A percentile compares a stretch with the other conserved stretches of the same genome.
These are phyloP conservation scores for Monomorium pharaonis DNA, from an alignment of 1,140 invertebrate genomes.

Conservation along the genomic window DNA sequence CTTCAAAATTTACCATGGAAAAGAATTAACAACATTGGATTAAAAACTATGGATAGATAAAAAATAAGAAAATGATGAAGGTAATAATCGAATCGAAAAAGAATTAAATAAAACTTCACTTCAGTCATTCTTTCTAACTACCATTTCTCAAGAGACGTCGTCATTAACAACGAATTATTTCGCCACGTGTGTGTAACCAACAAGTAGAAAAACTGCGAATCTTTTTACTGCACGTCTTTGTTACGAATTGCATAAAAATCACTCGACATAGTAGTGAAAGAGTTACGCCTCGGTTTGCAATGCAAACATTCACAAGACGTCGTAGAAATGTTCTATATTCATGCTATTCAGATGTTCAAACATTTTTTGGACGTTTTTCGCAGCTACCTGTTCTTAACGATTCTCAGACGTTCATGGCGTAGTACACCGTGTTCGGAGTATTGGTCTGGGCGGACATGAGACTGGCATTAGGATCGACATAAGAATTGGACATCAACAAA, in stretches of 20 bases:
- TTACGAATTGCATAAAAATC: background rate
- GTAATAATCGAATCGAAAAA: background rate
- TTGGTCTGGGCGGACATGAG: constrained; percentile 78
- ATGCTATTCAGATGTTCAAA: background rate
- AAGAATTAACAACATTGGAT: background rate
- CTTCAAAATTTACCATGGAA: background rate
- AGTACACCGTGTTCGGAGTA: constrained; percentile 83
- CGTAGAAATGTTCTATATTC: background rate
- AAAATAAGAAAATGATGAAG: background rate
- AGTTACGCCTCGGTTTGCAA: background rate
- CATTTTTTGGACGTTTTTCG: background rate
- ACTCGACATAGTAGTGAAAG: background rate
- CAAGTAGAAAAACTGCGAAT: background rate
- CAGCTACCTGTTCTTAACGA: background rate
- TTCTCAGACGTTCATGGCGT: constrained; percentile 84
- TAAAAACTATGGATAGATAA: background rate
- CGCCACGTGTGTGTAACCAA: background rate
- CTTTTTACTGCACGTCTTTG: background rate
- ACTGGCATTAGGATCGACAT: constrained; percentile 69
- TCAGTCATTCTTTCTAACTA: background rate
- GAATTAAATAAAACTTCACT: background rate
- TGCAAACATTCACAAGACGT: background rate
- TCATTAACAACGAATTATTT: background rate
- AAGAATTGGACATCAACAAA: constrained; percentile 63
- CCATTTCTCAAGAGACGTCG: background rate